Base-by-base conservation (phyloP, 1,140 invertebrate species). In the Aphidius gifuensis region DNA sequence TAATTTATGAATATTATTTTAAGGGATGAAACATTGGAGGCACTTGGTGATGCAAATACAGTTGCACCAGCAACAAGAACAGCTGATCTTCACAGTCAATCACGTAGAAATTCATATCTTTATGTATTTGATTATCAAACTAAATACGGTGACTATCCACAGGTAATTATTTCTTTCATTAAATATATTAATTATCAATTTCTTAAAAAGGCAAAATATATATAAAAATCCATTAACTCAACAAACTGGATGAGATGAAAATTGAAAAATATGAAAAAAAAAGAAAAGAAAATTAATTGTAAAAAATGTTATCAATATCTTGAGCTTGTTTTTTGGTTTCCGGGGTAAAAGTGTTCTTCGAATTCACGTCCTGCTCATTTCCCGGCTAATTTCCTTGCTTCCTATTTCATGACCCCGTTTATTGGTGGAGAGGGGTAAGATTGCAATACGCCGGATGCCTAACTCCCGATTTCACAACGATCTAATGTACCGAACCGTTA, bases 51-150 rank as follows among this genome's bases (percentile, higher is more conserved):
- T 76, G 96, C 93, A 3, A 89, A 92, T 76, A 93, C 93, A 40
- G 93, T 97, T 2, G 93, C 95, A 5, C 96, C 96, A 1, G 87
- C 96, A 23, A 88, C 97, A 6, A 88, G 94, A 75, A 95, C 94
- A 0, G 93, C 92, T 0, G 92, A 96, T 78, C 87, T 94, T 54
- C 96, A 98, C 80, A 94, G 95, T 21, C 87, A 91, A 48, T 83
- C 89, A 62, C 84, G 89, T 71, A 82, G 88, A 42, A 91, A 91
- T 71, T 96, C 94, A 44, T 97, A 92, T 78, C 84, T 96, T 56
- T 96, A 95, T 77, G 92, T 96, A 16, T 96, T 96, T 78, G 92
- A 93, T 79, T 96, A 98, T 79, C 94, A 97, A 74, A 94, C 92
- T 0, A 93, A 93, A 74, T 90, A 90, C 66, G 92, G 93, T 39